Percentiles rank a stretch among this genome's conserved stretches.
Conservation (phyloP, 2,113 vertebrate species). For the Cervus canadensis region DNA sequence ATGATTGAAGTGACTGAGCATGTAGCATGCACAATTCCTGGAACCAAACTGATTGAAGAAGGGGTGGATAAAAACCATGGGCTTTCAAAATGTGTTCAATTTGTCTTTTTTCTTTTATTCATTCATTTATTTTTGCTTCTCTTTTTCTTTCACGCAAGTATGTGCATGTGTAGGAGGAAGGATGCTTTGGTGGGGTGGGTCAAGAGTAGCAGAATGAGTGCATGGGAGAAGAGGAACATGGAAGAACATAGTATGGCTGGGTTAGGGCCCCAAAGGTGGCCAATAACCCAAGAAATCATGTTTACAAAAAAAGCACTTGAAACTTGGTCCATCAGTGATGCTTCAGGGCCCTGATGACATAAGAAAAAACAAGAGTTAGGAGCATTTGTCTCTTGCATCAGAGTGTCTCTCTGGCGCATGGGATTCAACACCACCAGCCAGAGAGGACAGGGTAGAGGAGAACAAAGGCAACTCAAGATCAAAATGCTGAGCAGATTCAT, state of each 20-base stretch:
- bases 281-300: not conserved
- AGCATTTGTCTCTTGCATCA: not conserved
- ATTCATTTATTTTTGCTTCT: not conserved
- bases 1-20: not conserved
- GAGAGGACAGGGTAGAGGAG: not conserved
- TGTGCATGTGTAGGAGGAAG: not conserved
- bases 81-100: not conserved
- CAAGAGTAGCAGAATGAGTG: not conserved
- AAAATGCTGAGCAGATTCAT: not conserved
- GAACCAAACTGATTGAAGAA: not conserved
- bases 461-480: not conserved
- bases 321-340: not conserved
- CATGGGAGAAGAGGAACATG: no score
- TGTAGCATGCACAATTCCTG: not conserved
- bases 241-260: not conserved
- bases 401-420: not conserved
- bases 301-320: not conserved
- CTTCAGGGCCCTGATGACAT: not conserved
- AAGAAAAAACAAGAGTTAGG: not conserved
- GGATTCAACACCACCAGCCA: not conserved
- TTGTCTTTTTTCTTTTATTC: not conserved
- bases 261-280: not conserved
- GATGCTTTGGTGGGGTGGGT: not conserved
- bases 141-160: not conserved
- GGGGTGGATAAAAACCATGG: not conserved